Conservation (phyloP, 2,888 invertebrate species). For the Bombylius discolor region DNA sequence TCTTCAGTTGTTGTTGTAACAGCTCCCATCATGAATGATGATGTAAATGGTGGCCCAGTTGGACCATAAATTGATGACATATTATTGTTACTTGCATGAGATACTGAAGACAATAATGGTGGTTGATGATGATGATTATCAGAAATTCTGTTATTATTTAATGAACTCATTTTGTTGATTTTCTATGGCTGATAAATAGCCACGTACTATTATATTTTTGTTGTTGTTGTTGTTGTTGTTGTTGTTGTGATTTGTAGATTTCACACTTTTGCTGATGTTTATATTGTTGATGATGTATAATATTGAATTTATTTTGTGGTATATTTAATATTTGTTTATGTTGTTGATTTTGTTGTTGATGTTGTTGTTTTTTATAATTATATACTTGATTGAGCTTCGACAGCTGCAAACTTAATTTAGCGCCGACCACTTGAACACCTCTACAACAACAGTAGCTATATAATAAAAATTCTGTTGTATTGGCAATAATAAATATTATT, state of each 20-base stretch:
- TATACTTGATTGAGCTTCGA: neutral
- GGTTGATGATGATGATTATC: neutral
- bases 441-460: neutral
- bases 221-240: no score
- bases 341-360: no score
- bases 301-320: no score
- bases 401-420: neutral
- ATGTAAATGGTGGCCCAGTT: constrained; percentile 11
- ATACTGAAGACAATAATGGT: neutral
- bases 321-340: no score
- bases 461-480: no score
- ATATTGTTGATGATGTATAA: neutral
- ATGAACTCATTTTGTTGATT: neutral
- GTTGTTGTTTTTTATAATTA: neutral
- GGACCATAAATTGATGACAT: constrained; percentile 14
- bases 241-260: no score
- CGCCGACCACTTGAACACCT: neutral
- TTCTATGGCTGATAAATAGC: no score
- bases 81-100: neutral
- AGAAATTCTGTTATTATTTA: neutral
- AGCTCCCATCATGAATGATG: neutral
- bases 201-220: no score
- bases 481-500: neutral
- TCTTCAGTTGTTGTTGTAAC: neutral
- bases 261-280: neutral